Conservation (phyloP, 2,888 invertebrate genomes). For the Drosophila dives region DNA sequence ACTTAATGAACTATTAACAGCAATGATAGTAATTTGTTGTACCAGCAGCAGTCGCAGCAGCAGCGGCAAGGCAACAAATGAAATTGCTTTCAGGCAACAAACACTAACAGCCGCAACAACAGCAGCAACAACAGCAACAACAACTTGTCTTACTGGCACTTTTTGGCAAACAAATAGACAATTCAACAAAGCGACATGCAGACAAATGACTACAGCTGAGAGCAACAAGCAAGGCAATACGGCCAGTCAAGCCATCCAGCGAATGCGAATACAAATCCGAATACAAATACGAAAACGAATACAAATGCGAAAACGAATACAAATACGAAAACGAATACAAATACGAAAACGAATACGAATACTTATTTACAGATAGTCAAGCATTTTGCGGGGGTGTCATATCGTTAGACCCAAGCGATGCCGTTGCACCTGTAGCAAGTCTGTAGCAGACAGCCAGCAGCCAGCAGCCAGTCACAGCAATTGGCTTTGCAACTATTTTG, state of each 20-base stretch:
- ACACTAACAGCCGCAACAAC: conserved; percentile 9
- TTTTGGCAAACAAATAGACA: conserved; percentile 80
- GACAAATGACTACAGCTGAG: conserved; percentile 72
- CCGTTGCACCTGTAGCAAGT: conserved; percentile 52
- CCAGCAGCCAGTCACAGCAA: conserved; percentile 47
- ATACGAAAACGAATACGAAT: conserved; percentile 36
- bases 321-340: conserved; percentile 10
- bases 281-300: conserved; percentile 16
- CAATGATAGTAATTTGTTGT: conserved; percentile 80
- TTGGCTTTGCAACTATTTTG: conserved; percentile 75
- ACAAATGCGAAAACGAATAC: conserved; percentile 10
- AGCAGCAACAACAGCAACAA: conserved; percentile 50
- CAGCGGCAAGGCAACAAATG: conserved; percentile 59
- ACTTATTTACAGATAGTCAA: conserved; percentile 51
- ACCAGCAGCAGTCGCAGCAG: conserved; percentile 52
- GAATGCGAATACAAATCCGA: conserved; percentile 16
- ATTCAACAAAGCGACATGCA: conserved; percentile 79
- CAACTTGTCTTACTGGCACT: conserved; percentile 79
- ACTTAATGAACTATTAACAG: conserved; percentile 81
- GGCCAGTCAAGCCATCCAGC: conserved; percentile 3
- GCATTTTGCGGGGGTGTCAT: conserved; percentile 66
- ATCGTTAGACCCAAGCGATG: conserved; percentile 51
- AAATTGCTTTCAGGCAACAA: conserved; percentile 69
- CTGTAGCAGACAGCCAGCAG: conserved; percentile 13
- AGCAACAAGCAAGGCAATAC: conserved; percentile 31